Evolutionary conservation across 2,113 vertebrate species (phyloP), one percentile per base, ranked within the genome.

Genomic region (Ondatra zibethicus): DNA sequence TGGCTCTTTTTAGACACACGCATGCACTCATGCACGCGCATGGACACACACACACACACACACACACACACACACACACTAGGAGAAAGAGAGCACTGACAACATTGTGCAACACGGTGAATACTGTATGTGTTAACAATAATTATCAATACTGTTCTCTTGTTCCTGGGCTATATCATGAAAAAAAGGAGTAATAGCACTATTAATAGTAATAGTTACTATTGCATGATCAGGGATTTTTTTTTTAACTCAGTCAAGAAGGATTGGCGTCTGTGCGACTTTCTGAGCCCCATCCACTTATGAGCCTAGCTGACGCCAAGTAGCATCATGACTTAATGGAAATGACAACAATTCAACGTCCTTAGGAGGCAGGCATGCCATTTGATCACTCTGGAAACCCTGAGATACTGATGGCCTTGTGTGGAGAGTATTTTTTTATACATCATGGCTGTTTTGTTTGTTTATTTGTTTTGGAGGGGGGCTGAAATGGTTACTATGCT

Each of bases 381-480:
- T 80, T 91, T 2, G 45, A 90, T 78, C 84, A 68, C 52, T 75
- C 84, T 94, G 86, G 65, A 93, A 58, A 25, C 42, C 0, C 5
- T 12, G 13, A 68, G 92, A 72, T 92, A 91, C 65, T 87, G n/a
- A 89, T 80, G 91, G 45, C 92, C 65, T 96, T 70, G 75, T 94
- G 25, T 89, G 6, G n/a, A 95, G 61, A 95, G 81, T 66, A 87
- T 96, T 70, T 95, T 91, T 89, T 95, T 95, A 91, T 93, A 78
- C 80, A 55, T 88, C n/a, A 1, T 45, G 52, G 52, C 33, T 92
- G 92, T 81, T 89, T 89, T 86, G 94, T 63, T 12, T 9, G 81
- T 84, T 84, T 84, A 31, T 84, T 84, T 84, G 81, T 84, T 84
- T 84, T 84, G 81, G 81, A 63, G 58, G 81, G 78, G 61, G n/a